Percentiles rank a stretch among this genome's conserved stretches.
Conservation (phyloP, 37 sponge, comb jelly and placozoan genomes). For the Hexactinellida sp. region DNA sequence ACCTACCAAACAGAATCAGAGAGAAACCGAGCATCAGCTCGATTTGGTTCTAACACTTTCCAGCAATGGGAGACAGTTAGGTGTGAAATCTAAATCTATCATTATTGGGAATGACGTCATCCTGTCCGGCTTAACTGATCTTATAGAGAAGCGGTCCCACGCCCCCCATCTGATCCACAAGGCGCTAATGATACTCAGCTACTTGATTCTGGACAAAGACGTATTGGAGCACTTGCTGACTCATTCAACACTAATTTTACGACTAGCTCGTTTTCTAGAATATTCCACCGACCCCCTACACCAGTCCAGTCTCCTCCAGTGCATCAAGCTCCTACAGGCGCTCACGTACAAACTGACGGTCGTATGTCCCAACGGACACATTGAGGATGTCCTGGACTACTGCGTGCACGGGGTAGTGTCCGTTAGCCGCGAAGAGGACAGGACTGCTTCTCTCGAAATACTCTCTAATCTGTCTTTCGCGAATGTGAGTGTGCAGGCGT, state of each 20-base stretch:
- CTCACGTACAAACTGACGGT: slow-evolving; percentile 18
- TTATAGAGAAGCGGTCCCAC: background rate
- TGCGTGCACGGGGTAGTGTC: background rate
- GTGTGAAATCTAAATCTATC: background rate
- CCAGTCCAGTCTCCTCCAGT: background rate
- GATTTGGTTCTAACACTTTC: background rate
- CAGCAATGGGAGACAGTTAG: background rate
- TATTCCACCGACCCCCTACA: background rate
- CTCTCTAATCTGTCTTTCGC: slow-evolving; percentile 21
- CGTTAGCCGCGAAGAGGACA: background rate
- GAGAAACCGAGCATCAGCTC: background rate
- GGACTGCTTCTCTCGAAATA: slow-evolving; percentile 14
- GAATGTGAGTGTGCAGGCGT: slow-evolving; percentile 23
- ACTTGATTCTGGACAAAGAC: background rate
- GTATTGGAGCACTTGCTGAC: background rate
- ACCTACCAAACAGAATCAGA: background rate
- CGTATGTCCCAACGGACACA: slow-evolving; percentile 20
- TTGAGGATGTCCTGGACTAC: slow-evolving; percentile 16
- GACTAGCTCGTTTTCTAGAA: background rate
- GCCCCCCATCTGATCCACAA: background rate
- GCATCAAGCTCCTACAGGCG: slow-evolving; percentile 9
- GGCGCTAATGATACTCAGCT: background rate
- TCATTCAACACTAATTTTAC: background rate
- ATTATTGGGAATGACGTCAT: background rate
- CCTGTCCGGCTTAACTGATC: background rate